Conservation (phyloP, 1,140 invertebrate genomes). For the Thaumetopoea pityocampa region DNA sequence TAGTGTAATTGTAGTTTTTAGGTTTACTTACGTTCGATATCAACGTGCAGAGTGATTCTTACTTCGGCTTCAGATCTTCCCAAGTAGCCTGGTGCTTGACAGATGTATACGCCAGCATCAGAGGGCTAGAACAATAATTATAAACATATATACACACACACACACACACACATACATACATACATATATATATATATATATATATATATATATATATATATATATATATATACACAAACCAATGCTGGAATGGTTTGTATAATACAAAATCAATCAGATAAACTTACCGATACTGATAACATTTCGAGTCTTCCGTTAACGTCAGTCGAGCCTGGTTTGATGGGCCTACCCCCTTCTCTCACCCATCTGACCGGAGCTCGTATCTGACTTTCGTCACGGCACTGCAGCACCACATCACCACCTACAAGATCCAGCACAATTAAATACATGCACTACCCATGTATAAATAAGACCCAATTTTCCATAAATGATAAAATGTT, state of each 20-base stretch:
- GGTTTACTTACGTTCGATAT: slow-evolving; percentile 44
- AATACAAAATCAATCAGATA: too few species aligned
- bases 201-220: too few species aligned
- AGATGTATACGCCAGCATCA: slow-evolving; percentile 88
- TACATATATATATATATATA: too few species aligned
- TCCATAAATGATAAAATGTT: slow-evolving; percentile 4
- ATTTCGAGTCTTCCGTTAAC: slow-evolving; percentile 89
- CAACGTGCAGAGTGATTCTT: slow-evolving; percentile 39
- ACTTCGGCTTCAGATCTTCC: slow-evolving; percentile 66
- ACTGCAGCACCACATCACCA: slow-evolving; percentile 93
- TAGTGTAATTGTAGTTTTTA: too few species aligned
- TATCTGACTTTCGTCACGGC: slow-evolving; percentile 89
- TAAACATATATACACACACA: slow-evolving; percentile 1
- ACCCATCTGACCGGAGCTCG: slow-evolving; percentile 87
- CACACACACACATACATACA: too few species aligned
- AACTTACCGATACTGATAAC: slow-evolving; percentile 85
- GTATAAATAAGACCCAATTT: slow-evolving; percentile 6
- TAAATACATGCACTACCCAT: slow-evolving; percentile 7
- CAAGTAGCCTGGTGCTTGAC: slow-evolving; percentile 85
- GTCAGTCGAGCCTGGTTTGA: slow-evolving; percentile 84
- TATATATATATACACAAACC: neutral
- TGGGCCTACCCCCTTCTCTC: slow-evolving; percentile 80
- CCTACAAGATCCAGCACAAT: slow-evolving; percentile 79
- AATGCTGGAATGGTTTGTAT: neutral
- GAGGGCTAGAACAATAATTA: slow-evolving; percentile 71